Evolutionary conservation across 1,140 invertebrate genomes (phyloP), one percentile per base, ranked within the genome.

Genomic region (Caerostris extrusa): DNA sequence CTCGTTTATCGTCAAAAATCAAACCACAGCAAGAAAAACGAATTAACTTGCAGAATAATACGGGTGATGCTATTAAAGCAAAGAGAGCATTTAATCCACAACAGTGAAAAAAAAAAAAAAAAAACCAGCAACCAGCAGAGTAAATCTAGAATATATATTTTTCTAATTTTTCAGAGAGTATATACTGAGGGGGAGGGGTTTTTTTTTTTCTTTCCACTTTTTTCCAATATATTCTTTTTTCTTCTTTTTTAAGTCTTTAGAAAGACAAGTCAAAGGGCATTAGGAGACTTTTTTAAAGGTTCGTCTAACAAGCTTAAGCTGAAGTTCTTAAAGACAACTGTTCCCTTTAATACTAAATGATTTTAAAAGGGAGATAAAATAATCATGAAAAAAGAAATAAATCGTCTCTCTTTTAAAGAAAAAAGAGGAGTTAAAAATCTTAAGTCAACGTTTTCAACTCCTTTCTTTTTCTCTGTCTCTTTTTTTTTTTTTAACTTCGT

Each of bases 241-340:
- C 64, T 87, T 60, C 19, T 87, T 81, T 82, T 91, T 91, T 7
- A 50, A 90, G 77, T 91, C 77, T 61, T 56, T 82, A 50, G 57
- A 58, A 82, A 91, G 77, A 91, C 69, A 82, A 82, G 57, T 55
- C 69, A 17, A 12, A n/a, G 71, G 12, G 90, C 90, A 91, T 91
- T 91, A 85, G 60, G 69, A 83, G 90, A 67, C 90, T 92, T 92
- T 92, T 92, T 92, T 85, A 85, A 85, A 55, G 82, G 34, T 60
- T 85, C 82, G 90, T 56, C 82, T 92, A 92, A 92, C 81, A 92
- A 92, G 90, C 90, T 92, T 92, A 92, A 92, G 90, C 90, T 17
- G 90, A 69, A 92, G 81, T 85, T 92, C 55, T 60, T 34, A 10
- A 34, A 83, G 61, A 85, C 90, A 92, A 92, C 81, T 83, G 81